Base-by-base conservation (phyloP, 2,888 invertebrate species). In the Drepana falcataria region DNA sequence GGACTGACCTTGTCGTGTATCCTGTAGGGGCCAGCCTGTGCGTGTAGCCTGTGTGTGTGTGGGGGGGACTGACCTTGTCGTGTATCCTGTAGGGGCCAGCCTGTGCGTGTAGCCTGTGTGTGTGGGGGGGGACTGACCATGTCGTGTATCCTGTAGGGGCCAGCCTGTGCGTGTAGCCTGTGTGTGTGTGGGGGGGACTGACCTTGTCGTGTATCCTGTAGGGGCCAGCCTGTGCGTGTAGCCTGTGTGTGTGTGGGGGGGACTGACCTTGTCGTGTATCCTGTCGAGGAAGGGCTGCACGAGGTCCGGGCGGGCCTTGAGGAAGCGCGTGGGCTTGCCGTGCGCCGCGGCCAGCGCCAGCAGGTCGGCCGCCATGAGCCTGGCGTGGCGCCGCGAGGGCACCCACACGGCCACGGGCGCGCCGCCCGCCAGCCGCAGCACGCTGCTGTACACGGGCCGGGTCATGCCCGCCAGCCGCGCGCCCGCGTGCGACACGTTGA, bases 381-480 rank as follows among this genome's bases (percentile, higher is more conserved):
- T 92, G 0, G 98, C 96, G 83, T 98, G 97, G 55, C 97, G 95
- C 0, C 98, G 92, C 0, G 97, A 96, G 0, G 98, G 97, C 1
- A 98, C 98, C 84, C 98, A 98, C 34, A 98, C 95, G 21, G 21
- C 21, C 21, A 21, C 21, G 21, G 21, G 21, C 21, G 21, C 21
- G 21, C 21, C 21, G 21, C 21, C 21, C 55, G 97, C 96, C 82
- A 97, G 94, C 35, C 97, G 94, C 2, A 95, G 77, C 47, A 99
- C 96, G 0, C 97, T 95, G 85, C 98, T 98, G 91, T 99, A 99
- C 0, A 98, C 96, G 0, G 99, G 99, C 77, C 99, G 98, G 0
- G 97, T 96, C 99, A 99, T 99, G 0, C 99, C 97, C 0, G 98
- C 96, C 40, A 99, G 93, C 7, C 99, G 94, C 0, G 99, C 97